Evolutionary conservation across 2,888 invertebrate genomes (phyloP).

Genomic region (Ormyrus rosae): DNA sequence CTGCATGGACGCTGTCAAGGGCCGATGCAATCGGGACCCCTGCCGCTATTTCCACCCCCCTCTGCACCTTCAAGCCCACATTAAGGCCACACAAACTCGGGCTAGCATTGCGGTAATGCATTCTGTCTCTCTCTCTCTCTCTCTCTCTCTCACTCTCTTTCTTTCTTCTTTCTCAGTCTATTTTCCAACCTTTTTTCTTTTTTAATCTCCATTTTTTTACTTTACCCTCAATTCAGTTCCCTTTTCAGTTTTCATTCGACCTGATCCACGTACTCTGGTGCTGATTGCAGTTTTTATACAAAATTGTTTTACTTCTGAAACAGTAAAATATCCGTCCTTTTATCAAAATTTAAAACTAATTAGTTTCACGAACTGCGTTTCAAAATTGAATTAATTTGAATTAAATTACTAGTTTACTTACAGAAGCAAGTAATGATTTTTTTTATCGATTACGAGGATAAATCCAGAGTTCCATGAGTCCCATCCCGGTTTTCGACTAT

Average conservation of each 20-base stretch:
- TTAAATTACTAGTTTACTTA: conserved; percentile 60
- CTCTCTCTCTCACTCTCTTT: conserved; percentile 58
- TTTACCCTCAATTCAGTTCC: neutral
- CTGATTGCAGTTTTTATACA: neutral
- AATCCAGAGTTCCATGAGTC: conserved; percentile 70
- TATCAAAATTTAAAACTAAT: too few species aligned
- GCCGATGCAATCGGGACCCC: conserved; percentile 99
- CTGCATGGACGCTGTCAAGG: conserved; percentile 99
- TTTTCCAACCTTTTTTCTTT: conserved; percentile 47
- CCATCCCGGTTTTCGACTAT: conserved; percentile 43
- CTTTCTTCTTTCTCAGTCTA: conserved; percentile 46
- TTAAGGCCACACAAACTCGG: conserved; percentile 98
- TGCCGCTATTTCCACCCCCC: conserved; percentile 99
- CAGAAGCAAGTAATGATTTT: neutral
- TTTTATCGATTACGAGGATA: conserved; percentile 3
- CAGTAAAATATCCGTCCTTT: too few species aligned
- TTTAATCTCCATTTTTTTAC: neutral
- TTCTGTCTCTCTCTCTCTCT: conserved; percentile 73
- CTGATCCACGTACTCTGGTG: conserved; percentile 25
- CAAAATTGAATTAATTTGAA: too few species aligned
- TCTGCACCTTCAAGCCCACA: conserved; percentile 99
- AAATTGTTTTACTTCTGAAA: too few species aligned
- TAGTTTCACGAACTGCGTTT: too few species aligned
- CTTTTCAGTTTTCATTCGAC: conserved; percentile 1
- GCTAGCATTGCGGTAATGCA: conserved; percentile 77